phyloP scores from a whole-genome alignment of 2,113 vertebrate genomes.

The Euleptes europaea region DNA sequence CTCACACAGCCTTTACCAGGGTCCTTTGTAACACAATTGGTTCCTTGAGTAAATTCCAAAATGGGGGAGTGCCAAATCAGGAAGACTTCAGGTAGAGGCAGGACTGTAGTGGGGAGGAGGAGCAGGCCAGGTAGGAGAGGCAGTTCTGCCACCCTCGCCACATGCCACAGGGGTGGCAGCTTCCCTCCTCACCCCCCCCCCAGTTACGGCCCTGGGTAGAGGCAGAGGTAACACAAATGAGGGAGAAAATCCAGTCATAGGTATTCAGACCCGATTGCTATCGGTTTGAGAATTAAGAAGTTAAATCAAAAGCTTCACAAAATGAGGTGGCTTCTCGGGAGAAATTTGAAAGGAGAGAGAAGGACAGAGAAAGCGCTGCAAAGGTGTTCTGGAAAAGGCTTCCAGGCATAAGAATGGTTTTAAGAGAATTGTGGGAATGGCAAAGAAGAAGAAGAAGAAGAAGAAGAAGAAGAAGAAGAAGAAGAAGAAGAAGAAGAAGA shows the following conservation, averaged over 20 bases:
- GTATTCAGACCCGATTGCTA: neutral
- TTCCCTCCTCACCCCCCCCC: too few species aligned
- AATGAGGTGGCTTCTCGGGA: neutral
- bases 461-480: too few species aligned
- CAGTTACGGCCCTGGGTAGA: too few species aligned
- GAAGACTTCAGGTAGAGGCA: neutral
- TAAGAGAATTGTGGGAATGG: neutral
- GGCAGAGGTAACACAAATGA: neutral
- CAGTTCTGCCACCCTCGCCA: too few species aligned
- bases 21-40: slow-evolving; percentile 46
- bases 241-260: neutral
- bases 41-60: neutral
- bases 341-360: neutral
- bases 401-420: neutral
- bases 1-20: slow-evolving; percentile 10
- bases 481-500: too few species aligned
- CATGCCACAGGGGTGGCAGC: too few species aligned
- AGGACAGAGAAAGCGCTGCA: neutral
- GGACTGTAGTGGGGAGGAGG: too few species aligned
- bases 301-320: neutral
- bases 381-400: neutral
- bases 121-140: too few species aligned
- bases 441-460: neutral
- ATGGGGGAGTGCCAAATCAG: neutral
- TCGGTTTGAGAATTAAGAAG: neutral